Percentiles rank a stretch among this genome's conserved stretches.
These are phyloP conservation scores for Takifugu bimaculatus DNA, from an alignment of 2,113 vertebrate genomes.

Conservation along the genomic window DNA sequence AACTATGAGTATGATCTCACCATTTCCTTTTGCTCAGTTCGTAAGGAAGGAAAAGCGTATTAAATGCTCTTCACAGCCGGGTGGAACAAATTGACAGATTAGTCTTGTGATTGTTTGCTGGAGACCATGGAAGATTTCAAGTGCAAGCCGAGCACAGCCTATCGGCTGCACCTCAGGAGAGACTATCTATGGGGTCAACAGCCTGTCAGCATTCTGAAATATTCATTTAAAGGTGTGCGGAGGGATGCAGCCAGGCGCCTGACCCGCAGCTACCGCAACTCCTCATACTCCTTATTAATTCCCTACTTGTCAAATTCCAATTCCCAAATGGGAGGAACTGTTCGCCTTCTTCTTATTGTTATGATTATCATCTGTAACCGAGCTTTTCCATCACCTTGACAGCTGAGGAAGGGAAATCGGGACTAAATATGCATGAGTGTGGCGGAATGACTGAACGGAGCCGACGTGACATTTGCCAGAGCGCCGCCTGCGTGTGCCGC, in stretches of 20 bases:
- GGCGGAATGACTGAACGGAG: not conserved
- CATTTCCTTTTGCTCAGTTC: too few relatives aligned
- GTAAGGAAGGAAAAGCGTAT: not conserved
- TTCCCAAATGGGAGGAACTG: not conserved
- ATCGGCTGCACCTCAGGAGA: conserved; percentile 13
- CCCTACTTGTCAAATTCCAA: conserved; percentile 2
- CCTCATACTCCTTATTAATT: not conserved
- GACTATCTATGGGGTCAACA: conserved; percentile 29
- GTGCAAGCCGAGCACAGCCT: not conserved
- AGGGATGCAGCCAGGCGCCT: too few relatives aligned
- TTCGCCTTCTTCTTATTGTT: not conserved
- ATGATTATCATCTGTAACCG: not conserved
- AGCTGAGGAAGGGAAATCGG: not conserved
- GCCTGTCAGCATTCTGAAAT: conserved; percentile 39
- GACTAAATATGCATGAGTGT: conserved; percentile 13
- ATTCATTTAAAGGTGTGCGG: conserved; percentile 43
- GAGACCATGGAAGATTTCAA: not conserved
- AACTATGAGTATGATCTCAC: too few relatives aligned
- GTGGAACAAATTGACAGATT: too few relatives aligned
- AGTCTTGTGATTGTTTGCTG: not conserved
- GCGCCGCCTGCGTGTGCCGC: not conserved
- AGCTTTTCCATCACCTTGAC: too few relatives aligned
- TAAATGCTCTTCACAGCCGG: not conserved
- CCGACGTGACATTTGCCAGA: conserved; percentile 36
- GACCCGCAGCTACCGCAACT: not conserved